phyloP scores from a whole-genome alignment of 2,113 vertebrate genomes.

The Alaudala cheleensis region DNA sequence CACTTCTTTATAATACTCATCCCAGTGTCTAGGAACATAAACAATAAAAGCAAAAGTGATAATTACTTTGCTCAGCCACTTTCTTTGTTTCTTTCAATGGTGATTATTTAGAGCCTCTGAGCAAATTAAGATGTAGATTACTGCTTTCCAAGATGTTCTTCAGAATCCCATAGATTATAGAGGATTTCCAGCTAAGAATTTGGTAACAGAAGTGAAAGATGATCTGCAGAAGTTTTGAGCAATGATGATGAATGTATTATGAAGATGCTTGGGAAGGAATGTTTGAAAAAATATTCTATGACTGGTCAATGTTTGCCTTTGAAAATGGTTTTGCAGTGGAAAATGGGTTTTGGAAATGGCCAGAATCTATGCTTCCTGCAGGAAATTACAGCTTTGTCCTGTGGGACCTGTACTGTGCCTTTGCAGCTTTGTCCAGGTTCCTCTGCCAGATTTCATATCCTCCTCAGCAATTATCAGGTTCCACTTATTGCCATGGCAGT shows the following conservation, averaged over 20 bases:
- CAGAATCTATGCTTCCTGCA: neutral
- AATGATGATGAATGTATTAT: neutral
- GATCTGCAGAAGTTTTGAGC: neutral
- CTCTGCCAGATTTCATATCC: neutral
- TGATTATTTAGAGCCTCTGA: neutral
- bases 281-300: neutral
- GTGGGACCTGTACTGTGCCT: neutral
- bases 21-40: neutral
- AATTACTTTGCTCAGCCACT: neutral
- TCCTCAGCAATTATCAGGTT: neutral
- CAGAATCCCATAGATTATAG: neutral
- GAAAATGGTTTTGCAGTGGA: neutral
- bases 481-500: neutral
- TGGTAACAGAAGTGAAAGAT: neutral
- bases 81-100: neutral
- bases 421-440: neutral
- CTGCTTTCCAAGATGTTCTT: neutral
- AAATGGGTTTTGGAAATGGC: neutral
- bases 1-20: neutral
- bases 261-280: neutral
- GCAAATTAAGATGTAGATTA: neutral
- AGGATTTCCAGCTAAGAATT: neutral
- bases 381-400: neutral
- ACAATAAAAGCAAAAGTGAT: neutral
- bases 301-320: neutral